Evolutionary conservation across 1,140 invertebrate species (phyloP).

Genomic region (Dendroctonus ponderosae): DNA sequence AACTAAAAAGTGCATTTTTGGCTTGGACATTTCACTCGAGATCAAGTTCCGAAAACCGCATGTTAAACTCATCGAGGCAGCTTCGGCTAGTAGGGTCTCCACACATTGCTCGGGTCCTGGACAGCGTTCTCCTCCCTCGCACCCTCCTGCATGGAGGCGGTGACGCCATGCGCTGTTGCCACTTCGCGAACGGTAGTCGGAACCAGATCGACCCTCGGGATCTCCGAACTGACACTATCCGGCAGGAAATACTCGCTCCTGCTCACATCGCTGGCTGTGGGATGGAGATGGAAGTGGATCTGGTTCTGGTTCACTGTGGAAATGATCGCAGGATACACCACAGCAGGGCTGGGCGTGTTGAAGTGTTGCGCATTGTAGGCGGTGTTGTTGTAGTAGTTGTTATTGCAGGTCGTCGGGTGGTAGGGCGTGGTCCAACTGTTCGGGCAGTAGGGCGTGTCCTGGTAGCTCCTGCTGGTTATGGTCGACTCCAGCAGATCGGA

Average conservation of each 20-base stretch:
- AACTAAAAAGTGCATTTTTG: no score
- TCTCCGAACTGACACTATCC: conserved; percentile 25
- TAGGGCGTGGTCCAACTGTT: conserved; percentile 55
- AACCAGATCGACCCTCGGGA: conserved; percentile 23
- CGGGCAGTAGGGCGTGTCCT: conserved; percentile 56
- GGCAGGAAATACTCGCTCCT: conserved; percentile 56
- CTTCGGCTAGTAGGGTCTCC: conserved; percentile 42
- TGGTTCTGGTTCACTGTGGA: conserved; percentile 84
- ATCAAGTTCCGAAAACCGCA: neutral
- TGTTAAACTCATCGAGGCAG: neutral
- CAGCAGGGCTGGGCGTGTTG: conserved; percentile 54
- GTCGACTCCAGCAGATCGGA: conserved; percentile 42
- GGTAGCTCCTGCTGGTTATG: conserved; percentile 28
- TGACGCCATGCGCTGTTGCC: conserved; percentile 27
- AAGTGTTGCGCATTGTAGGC: conserved; percentile 55
- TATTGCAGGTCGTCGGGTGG: conserved; percentile 55
- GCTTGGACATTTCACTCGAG: neutral
- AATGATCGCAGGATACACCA: conserved; percentile 74
- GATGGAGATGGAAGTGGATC: conserved; percentile 79
- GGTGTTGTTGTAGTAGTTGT: conserved; percentile 62
- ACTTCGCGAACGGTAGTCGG: conserved; percentile 25
- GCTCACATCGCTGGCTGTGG: conserved; percentile 45
- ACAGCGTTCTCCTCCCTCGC: conserved; percentile 32
- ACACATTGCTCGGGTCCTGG: conserved; percentile 40
- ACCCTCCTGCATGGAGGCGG: conserved; percentile 31